phyloP scores from a whole-genome alignment of 2,888 invertebrate species.

The Morpho deidamia region DNA sequence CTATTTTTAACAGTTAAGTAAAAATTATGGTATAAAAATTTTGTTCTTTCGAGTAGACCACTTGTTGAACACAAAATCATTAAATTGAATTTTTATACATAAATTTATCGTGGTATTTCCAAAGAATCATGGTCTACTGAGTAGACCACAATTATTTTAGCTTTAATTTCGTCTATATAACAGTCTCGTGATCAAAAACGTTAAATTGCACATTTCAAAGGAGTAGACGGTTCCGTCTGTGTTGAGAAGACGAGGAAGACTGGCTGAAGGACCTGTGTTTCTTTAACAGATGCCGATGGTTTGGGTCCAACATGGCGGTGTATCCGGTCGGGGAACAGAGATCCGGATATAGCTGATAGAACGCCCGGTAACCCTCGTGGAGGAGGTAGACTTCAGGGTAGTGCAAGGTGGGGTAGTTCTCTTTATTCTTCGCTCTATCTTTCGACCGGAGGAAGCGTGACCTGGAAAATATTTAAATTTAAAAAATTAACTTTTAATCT shows the following conservation, averaged over 20 bases:
- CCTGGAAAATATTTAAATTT: conserved; percentile 57
- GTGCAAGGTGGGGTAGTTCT: conserved; percentile 89
- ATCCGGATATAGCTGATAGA: conserved; percentile 83
- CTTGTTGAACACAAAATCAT: too few relatives aligned
- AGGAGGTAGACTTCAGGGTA: conserved; percentile 97
- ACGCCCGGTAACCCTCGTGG: conserved; percentile 82
- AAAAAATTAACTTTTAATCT: too few relatives aligned
- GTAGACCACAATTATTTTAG: too few relatives aligned
- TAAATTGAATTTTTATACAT: too few relatives aligned
- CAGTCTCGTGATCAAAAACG: too few relatives aligned
- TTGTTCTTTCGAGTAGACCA: too few relatives aligned
- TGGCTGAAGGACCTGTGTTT: conserved; percentile 76
- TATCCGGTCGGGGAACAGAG: conserved; percentile 85
- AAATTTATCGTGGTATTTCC: too few relatives aligned
- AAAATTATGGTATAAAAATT: too few relatives aligned
- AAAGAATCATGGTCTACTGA: too few relatives aligned
- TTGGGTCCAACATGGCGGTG: conserved; percentile 91
- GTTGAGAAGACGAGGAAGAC: conserved; percentile 16
- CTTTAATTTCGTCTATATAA: too few relatives aligned
- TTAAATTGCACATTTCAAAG: neutral
- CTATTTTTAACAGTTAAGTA: too few relatives aligned
- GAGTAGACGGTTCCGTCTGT: conserved; percentile 26
- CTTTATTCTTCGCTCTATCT: conserved; percentile 89
- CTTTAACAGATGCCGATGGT: conserved; percentile 83
- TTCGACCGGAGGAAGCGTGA: conserved; percentile 89